phyloP scores from a whole-genome alignment of 2,113 vertebrate species.

The Mus pahari region DNA sequence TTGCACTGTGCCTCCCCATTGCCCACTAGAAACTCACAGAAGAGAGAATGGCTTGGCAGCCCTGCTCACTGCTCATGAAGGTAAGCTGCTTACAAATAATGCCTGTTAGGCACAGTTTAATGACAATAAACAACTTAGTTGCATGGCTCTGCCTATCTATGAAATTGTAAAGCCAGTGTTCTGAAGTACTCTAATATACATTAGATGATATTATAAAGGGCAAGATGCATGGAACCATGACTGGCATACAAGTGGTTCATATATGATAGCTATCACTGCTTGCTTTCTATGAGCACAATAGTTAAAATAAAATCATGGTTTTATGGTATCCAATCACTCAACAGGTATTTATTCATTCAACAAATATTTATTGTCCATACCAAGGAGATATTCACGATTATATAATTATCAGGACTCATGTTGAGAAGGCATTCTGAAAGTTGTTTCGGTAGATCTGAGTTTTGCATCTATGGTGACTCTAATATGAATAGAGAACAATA shows the following conservation, averaged over 20 bases:
- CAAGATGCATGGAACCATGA: not conserved
- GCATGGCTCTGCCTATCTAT: not conserved
- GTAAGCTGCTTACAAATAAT: not conserved
- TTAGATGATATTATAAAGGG: not conserved
- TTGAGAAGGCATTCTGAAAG: constrained; percentile 33
- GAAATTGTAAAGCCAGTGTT: not conserved
- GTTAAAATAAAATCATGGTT: constrained; percentile 5
- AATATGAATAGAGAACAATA: not conserved
- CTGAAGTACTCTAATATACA: not conserved
- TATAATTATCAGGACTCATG: not conserved
- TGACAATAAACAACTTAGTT: not conserved
- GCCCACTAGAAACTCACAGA: not conserved
- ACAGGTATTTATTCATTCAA: not conserved
- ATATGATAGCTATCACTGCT: not conserved
- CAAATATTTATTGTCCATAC: not conserved
- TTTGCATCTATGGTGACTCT: constrained; percentile 11
- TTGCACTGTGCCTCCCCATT: constrained; percentile 17
- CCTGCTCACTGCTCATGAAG: not conserved
- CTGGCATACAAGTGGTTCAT: not conserved
- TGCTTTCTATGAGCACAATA: not conserved
- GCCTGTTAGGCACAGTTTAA: rapidly evolving
- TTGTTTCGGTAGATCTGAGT: not conserved
- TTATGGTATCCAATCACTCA: not conserved
- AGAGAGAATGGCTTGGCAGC: rapidly evolving
- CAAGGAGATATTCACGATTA: not conserved